phyloP scores from a whole-genome alignment of 2,888 invertebrate species.

The Homarus gammarus region DNA sequence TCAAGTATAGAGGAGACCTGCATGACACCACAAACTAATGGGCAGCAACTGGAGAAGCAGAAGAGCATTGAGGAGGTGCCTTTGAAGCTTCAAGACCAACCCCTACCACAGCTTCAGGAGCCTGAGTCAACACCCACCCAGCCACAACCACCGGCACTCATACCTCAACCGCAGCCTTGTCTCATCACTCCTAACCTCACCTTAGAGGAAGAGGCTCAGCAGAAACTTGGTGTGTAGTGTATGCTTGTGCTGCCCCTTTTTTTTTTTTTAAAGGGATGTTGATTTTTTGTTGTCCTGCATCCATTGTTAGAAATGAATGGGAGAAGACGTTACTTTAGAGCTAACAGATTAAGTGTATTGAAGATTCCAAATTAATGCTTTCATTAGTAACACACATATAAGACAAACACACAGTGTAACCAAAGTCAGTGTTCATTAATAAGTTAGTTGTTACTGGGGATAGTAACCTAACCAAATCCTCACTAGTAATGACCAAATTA shows the following conservation, averaged over 20 bases:
- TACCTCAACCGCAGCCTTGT: conserved; percentile 46
- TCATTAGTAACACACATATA: no score
- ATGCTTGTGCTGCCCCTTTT: background rate
- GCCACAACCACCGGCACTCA: conserved; percentile 36
- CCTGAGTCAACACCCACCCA: conserved; percentile 20
- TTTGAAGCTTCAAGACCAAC: conserved; percentile 42
- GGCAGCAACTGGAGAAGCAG: conserved; percentile 57
- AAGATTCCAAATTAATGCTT: no score
- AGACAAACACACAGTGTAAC: no score
- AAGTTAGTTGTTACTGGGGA: no score
- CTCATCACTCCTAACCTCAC: conserved; percentile 67
- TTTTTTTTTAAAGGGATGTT: background rate
- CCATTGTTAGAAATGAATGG: no score
- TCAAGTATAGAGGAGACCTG: conserved; percentile 67
- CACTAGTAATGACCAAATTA: no score
- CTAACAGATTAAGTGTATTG: no score
- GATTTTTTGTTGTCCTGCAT: background rate
- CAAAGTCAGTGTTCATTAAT: no score
- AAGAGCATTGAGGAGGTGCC: conserved; percentile 61
- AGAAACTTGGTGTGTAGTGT: conserved; percentile 69
- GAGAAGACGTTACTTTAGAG: no score
- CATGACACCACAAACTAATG: conserved; percentile 67
- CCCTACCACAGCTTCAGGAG: conserved; percentile 30
- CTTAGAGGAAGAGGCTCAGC: conserved; percentile 69
- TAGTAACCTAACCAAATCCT: no score